Base-by-base conservation (phyloP, 2,113 vertebrate species). In the Atractosteus spatula region DNA sequence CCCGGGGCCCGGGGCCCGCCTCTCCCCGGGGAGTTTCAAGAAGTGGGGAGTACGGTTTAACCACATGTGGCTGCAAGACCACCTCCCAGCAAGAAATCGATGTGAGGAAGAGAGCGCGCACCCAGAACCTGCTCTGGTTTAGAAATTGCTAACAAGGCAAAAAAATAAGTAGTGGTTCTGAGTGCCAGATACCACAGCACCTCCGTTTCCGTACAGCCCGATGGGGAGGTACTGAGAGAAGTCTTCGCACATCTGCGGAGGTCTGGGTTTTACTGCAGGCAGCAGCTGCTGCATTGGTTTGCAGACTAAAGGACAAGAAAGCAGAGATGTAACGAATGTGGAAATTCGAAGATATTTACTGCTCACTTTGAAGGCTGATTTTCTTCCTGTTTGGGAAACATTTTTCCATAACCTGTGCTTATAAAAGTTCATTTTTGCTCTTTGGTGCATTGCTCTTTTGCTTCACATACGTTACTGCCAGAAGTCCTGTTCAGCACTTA, bases 1-100 rank as follows among this genome's bases (percentile, higher is more conserved):
- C 89, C 91, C 74, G 67, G 83, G 92, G 92, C 89, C 91, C 74
- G 67, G 83, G 92, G 91, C 87, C 29, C 79, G 70, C 84, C 61
- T 88, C 87, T 63, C 91, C 84, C 87, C 82, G 82, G 87, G 91
- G 84, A 85, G 85, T 86, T 82, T 84, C 75, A 82, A 77, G 79
- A 86, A 79, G 74, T 71, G 79, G 77, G 76, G 11, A 73, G 70
- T 84, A 81, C 80, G 82, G 84, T 76, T 74, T 2, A 29, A 72
- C 85, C 85, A 70, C 83, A 80, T 90, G 87, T 11, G 10, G 89
- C 80, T 78, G 74, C 44, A 71, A 81, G 77, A 91, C 90, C 90
- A 84, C 78, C 76, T 82, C 88, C 80, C 81, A 83, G 85, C 78
- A 82, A 83, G 81, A 82, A 87, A 89, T 89, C 83, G 67, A 68